Conservation (phyloP, 2,797 vertebrate genomes). For the Artibeus lituratus region DNA sequence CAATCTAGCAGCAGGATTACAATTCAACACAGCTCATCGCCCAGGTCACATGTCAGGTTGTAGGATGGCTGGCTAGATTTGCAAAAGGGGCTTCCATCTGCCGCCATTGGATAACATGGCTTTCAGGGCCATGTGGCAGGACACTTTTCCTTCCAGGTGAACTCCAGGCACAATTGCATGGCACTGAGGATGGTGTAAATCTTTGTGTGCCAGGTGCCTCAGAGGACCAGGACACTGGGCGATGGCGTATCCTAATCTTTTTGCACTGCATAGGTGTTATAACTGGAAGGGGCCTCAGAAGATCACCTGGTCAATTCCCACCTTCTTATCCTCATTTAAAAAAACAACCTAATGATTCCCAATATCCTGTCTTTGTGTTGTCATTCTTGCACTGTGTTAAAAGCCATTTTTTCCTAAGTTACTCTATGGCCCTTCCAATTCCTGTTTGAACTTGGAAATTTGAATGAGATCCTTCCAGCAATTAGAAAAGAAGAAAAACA, state of each 20-base stretch:
- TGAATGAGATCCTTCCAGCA: conserved; percentile 33
- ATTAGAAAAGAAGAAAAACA: not conserved
- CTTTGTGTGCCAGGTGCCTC: not conserved
- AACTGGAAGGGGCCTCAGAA: not conserved
- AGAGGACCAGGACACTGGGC: not conserved
- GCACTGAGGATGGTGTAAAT: not conserved
- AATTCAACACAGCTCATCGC: conserved; percentile 56
- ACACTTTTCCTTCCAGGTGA: not conserved
- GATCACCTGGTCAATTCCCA: not conserved
- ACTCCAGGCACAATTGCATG: not conserved
- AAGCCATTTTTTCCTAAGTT: not conserved
- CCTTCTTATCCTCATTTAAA: not conserved
- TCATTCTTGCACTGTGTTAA: not conserved
- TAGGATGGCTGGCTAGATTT: conserved; percentile 36
- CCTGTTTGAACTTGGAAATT: conserved; percentile 12
- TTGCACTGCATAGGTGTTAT: not conserved
- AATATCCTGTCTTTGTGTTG: not conserved
- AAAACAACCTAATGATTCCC: not conserved
- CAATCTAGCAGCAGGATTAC: conserved; percentile 41
- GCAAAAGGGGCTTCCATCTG: not conserved
- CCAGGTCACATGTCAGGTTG: conserved; percentile 47
- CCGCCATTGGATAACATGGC: not conserved
- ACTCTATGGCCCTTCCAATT: not conserved
- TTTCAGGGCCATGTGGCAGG: not conserved
- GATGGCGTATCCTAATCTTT: not conserved